phyloP scores from a whole-genome alignment of 2,797 vertebrate genomes.

The Rhynchotus rufescens region DNA sequence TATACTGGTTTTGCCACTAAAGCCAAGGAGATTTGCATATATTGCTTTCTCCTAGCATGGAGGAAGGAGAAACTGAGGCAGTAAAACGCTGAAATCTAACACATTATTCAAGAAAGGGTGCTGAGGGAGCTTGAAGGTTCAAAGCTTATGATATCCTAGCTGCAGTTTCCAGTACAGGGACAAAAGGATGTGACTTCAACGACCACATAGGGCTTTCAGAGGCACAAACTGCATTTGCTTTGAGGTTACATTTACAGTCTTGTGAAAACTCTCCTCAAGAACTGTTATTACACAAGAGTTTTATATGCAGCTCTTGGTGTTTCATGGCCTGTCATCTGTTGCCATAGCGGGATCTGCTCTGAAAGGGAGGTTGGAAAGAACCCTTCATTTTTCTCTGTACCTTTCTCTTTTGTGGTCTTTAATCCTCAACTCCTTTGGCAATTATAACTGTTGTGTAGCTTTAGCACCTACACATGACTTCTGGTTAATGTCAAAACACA shows the following conservation, averaged over 20 bases:
- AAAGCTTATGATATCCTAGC: conserved; percentile 8
- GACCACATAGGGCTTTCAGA: not conserved
- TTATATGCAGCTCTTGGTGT: not conserved
- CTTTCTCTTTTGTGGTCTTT: not conserved
- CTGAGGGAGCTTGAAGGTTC: conserved; percentile 14
- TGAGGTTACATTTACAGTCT: not conserved
- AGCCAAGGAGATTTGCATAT: not conserved
- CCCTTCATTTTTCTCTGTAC: not conserved
- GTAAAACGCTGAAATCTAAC: conserved; percentile 26
- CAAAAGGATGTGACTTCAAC: conserved; percentile 20
- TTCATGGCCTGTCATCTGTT: not conserved
- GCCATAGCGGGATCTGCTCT: not conserved
- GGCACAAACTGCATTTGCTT: not conserved
- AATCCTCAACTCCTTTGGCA: not conserved
- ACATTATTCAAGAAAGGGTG: conserved; percentile 21
- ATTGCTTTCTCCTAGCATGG: not conserved
- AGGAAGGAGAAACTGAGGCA: conserved; percentile 50
- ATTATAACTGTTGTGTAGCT: not conserved
- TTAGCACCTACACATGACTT: not conserved
- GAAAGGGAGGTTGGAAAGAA: not conserved
- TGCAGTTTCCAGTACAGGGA: not conserved
- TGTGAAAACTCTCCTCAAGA: not conserved
- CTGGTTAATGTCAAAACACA: not conserved
- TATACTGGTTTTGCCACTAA: not conserved
- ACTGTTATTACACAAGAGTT: not conserved